These are phyloP conservation scores for Cactoblastis cactorum DNA, from an alignment of 2,888 invertebrate species.

Conservation along the genomic window DNA sequence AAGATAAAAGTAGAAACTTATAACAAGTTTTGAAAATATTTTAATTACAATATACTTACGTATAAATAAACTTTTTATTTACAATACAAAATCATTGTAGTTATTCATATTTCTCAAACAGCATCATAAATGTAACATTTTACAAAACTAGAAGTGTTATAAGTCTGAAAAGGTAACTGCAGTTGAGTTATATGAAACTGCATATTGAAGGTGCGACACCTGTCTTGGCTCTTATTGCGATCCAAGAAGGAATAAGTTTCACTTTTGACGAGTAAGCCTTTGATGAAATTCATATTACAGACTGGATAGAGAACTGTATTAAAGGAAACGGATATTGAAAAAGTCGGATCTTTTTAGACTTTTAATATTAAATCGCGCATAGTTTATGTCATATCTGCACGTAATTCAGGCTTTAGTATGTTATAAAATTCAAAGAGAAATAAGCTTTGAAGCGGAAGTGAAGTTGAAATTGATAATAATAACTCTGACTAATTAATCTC, in stretches of 20 bases:
- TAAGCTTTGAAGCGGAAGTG: too few relatives aligned
- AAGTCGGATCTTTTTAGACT: neutral
- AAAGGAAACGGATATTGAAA: conserved; percentile 4
- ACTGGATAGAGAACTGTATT: neutral
- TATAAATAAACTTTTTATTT: neutral
- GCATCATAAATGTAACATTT: conserved; percentile 1
- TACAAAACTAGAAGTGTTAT: neutral
- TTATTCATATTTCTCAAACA: neutral
- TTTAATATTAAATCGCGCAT: too few relatives aligned
- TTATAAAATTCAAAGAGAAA: too few relatives aligned
- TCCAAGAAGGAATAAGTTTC: conserved; percentile 9
- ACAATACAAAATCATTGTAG: neutral
- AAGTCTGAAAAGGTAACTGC: conserved; percentile 4
- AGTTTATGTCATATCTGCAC: too few relatives aligned
- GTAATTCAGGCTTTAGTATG: too few relatives aligned
- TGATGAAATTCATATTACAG: conserved; percentile 6
- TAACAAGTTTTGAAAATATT: too few relatives aligned
- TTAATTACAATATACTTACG: too few relatives aligned
- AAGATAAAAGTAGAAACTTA: too few relatives aligned
- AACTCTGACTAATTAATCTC: too few relatives aligned
- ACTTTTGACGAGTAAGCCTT: conserved; percentile 4
- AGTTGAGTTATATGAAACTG: conserved; percentile 13
- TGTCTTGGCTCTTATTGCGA: conserved; percentile 1
- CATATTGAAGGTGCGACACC: conserved; percentile 9
- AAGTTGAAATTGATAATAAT: too few relatives aligned